phyloP scores from a whole-genome alignment of 2,797 vertebrate genomes.

The Poliocrania exsul region DNA sequence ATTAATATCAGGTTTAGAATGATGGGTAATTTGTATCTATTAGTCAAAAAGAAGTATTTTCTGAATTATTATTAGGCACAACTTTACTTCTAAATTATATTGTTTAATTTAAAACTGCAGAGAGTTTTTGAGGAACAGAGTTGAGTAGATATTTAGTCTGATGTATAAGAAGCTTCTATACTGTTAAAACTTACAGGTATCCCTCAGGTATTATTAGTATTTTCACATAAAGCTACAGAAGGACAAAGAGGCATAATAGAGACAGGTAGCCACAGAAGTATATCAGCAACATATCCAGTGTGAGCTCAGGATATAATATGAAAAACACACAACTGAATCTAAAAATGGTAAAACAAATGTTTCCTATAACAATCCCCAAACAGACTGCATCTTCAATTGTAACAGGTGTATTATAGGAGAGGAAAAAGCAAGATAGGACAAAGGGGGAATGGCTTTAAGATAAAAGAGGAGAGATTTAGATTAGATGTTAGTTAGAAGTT shows the following conservation, averaged over 20 bases:
- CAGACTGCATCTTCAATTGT: background rate
- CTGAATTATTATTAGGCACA: slow-evolving; percentile 49
- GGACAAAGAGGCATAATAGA: background rate
- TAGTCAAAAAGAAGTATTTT: slow-evolving; percentile 67
- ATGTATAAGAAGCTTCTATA: background rate
- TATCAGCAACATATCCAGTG: background rate
- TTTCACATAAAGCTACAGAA: slow-evolving; percentile 27
- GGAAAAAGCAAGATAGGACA: background rate
- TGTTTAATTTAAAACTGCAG: slow-evolving; percentile 51
- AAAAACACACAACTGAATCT: background rate
- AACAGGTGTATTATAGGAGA: background rate
- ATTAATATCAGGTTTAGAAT: slow-evolving; percentile 66
- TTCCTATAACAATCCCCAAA: background rate
- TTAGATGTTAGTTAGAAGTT: background rate
- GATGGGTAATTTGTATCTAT: slow-evolving; percentile 62
- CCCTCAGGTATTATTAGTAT: background rate
- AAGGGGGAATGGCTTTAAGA: background rate
- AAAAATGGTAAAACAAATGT: slow-evolving; percentile 19
- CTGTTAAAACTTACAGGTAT: background rate
- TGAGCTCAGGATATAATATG: background rate
- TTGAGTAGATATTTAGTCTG: slow-evolving; percentile 41
- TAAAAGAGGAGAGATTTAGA: background rate
- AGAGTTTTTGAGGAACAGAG: slow-evolving; percentile 47
- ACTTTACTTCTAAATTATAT: slow-evolving; percentile 53
- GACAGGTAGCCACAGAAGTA: background rate